phyloP scores from a whole-genome alignment of 2,113 vertebrate genomes.

The Lasiurus cinereus region DNA sequence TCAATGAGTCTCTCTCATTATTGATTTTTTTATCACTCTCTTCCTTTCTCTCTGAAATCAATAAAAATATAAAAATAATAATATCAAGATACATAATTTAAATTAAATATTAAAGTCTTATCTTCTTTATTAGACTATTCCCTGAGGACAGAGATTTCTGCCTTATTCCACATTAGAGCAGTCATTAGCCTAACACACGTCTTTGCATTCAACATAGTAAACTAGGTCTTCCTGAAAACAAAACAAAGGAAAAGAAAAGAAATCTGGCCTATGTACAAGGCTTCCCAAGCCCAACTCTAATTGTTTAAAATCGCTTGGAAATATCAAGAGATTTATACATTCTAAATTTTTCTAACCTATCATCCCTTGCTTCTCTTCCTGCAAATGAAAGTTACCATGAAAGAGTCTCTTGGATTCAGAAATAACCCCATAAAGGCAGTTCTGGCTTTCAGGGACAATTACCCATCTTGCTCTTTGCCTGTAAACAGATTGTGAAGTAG shows the following conservation, averaged over 20 bases:
- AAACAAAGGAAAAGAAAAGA: neutral
- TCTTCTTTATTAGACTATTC: neutral
- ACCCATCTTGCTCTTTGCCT: neutral
- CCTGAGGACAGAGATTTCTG: neutral
- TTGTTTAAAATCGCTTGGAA: conserved; percentile 47
- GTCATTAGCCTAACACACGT: neutral
- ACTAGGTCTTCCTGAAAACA: neutral
- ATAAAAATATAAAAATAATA: neutral
- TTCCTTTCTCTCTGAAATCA: too few species aligned
- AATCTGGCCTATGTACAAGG: neutral
- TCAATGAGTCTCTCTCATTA: too few species aligned
- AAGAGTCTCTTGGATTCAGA: neutral
- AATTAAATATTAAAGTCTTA: neutral
- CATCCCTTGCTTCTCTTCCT: conserved; percentile 9
- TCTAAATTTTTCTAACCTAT: neutral
- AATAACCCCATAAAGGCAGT: neutral
- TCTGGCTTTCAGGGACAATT: neutral
- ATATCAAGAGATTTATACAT: neutral
- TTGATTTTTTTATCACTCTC: too few species aligned
- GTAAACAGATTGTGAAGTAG: neutral
- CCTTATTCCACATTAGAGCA: neutral
- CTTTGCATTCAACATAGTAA: neutral
- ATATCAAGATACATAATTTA: neutral
- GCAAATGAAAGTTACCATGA: neutral
- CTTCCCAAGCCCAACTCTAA: neutral